These are phyloP conservation scores for Eulemur mongoz DNA, from an alignment of 2,797 vertebrate genomes.

Conservation along the genomic window DNA sequence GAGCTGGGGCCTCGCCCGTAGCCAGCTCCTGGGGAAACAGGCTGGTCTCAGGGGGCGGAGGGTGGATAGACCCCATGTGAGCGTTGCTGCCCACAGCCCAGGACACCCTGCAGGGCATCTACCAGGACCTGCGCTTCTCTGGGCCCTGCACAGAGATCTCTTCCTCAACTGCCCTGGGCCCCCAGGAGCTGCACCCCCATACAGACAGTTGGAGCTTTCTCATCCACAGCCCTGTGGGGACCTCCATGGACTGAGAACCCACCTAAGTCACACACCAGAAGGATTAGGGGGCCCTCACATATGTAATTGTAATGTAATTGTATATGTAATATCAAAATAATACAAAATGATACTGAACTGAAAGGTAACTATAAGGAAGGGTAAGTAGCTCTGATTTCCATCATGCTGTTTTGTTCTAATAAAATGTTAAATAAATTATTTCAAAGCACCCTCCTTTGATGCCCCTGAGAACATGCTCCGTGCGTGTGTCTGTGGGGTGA, in stretches of 20 bases:
- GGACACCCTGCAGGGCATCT: not conserved
- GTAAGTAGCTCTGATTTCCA: not conserved
- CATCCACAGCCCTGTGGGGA: not conserved
- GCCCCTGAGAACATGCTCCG: not conserved
- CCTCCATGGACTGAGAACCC: not conserved
- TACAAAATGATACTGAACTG: not conserved
- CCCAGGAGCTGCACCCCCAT: not conserved
- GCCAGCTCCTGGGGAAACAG: not conserved
- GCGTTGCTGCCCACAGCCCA: not conserved
- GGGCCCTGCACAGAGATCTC: not conserved
- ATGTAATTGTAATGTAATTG: not conserved
- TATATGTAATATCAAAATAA: not conserved
- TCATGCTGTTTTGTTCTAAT: conserved; percentile 35
- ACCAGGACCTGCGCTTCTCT: not conserved
- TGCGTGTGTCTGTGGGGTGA: not conserved
- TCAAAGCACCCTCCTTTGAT: conserved; percentile 2
- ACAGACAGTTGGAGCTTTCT: not conserved
- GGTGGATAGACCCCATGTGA: not conserved
- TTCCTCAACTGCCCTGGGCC: not conserved
- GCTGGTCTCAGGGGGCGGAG: not conserved
- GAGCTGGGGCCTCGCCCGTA: not conserved
- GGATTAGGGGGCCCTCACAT: not conserved
- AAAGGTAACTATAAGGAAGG: not conserved
- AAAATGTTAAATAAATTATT: not conserved
- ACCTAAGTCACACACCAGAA: not conserved